phyloP scores from a whole-genome alignment of 1,140 invertebrate genomes.

The Micrasema minimum region DNA sequence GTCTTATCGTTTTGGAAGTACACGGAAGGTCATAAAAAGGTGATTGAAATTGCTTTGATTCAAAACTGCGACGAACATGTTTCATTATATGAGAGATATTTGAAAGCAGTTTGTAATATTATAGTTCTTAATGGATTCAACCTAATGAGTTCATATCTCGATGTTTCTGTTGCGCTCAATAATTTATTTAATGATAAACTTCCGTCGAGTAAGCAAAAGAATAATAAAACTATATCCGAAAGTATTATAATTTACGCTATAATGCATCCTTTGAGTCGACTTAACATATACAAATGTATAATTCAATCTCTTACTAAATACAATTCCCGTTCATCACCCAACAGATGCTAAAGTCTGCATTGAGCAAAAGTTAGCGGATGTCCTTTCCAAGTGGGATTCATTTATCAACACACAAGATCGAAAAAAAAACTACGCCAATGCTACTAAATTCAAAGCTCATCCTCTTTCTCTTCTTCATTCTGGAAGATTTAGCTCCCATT shows the following conservation, averaged over 20 bases:
- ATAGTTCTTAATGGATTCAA: constrained; percentile 78
- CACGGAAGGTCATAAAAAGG: constrained; percentile 71
- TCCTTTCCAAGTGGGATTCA: constrained; percentile 70
- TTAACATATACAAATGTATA: constrained; percentile 69
- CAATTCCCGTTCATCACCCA: constrained; percentile 60
- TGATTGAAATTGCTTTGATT: constrained; percentile 75
- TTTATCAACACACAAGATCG: constrained; percentile 72
- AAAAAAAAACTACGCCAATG: constrained; percentile 73
- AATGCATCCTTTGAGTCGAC: constrained; percentile 69
- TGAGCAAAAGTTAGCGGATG: constrained; percentile 63
- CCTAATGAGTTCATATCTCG: constrained; percentile 72
- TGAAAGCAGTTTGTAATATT: constrained; percentile 78
- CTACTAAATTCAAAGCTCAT: constrained; percentile 73
- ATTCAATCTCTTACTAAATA: constrained; percentile 62
- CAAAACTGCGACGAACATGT: constrained; percentile 79
- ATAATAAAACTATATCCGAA: constrained; percentile 69
- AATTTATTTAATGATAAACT: constrained; percentile 70
- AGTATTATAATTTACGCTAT: constrained; percentile 69
- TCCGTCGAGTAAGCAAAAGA: constrained; percentile 67
- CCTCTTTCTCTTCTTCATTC: constrained; percentile 76
- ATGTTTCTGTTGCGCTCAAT: constrained; percentile 69
- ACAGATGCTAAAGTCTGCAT: constrained; percentile 58
- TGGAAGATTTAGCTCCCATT: constrained; percentile 76
- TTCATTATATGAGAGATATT: constrained; percentile 78
- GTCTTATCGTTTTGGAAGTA: constrained; percentile 74